Evolutionary conservation across 2,113 vertebrate genomes (phyloP).

Genomic region (Dryoscopus gambensis): DNA sequence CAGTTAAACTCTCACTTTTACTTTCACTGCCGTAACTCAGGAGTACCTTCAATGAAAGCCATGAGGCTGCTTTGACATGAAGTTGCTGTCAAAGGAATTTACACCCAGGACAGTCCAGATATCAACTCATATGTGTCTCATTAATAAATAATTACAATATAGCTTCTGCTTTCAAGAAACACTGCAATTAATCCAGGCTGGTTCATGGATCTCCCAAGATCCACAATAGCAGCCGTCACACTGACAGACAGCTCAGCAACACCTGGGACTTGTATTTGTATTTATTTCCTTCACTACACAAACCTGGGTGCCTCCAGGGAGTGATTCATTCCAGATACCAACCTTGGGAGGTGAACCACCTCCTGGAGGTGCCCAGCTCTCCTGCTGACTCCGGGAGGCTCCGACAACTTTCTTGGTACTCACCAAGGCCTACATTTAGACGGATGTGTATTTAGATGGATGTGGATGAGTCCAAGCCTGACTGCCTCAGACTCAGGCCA

Average conservation of each 20-base stretch:
- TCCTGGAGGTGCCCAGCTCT: not conserved
- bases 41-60: not conserved
- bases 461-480: not conserved
- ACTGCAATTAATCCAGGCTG: not conserved
- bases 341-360: conserved; percentile 5
- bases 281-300: not conserved
- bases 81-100: not conserved
- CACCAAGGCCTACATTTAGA: not conserved
- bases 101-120: not conserved
- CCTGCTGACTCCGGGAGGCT: not conserved
- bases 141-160: not conserved
- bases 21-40: not conserved
- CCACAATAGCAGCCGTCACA: not conserved
- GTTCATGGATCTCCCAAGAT: not conserved
- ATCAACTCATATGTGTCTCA: not conserved
- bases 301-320: not conserved
- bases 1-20: not conserved
- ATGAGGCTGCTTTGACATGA: not conserved
- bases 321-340: not conserved
- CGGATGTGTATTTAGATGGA: not conserved
- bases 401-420: not conserved
- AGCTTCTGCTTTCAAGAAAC: not conserved
- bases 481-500: not conserved
- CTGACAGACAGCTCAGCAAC: not conserved
- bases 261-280: not conserved